Conservation (phyloP, 2,113 vertebrate genomes). For the Corydoras maculifer region DNA sequence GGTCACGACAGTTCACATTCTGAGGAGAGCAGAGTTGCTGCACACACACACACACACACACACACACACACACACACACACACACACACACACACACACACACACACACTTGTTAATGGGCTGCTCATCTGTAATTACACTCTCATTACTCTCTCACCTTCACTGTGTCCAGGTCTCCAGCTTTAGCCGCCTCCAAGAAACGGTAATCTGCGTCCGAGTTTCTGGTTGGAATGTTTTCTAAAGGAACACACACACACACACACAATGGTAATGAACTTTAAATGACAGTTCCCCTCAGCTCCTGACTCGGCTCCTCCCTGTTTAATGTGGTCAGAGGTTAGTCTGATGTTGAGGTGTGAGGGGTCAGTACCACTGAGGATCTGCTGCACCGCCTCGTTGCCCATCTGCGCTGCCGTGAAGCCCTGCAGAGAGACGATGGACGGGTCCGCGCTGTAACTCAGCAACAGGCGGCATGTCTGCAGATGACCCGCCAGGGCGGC, state of each 20-base stretch:
- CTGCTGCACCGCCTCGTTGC: conserved; percentile 95
- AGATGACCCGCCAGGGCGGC: conserved; percentile 90
- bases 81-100: neutral
- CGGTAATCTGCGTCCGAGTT: conserved; percentile 97
- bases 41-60: conserved; percentile 12
- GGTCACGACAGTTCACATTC: conserved; percentile 93
- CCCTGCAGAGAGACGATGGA: conserved; percentile 94
- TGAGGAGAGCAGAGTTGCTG: conserved; percentile 98
- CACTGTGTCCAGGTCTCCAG: conserved; percentile 95
- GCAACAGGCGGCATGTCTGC: conserved; percentile 89
- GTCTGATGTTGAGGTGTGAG: too few species aligned
- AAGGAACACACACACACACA: neutral
- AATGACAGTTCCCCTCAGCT: too few species aligned
- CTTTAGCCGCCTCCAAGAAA: conserved; percentile 94
- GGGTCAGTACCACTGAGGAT: conserved; percentile 81
- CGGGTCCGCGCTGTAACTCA: conserved; percentile 88
- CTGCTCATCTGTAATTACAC: too few species aligned
- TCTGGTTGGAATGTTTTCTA: conserved; percentile 89
- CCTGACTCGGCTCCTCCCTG: neutral
- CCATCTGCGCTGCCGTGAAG: conserved; percentile 96
- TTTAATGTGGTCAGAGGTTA: neutral
- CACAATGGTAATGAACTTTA: neutral
- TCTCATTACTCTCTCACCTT: conserved; percentile 61
- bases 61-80: neutral
- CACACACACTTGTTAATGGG: neutral